phyloP scores from a whole-genome alignment of 2,113 vertebrate genomes.

The Bolborhynchus lineola region DNA sequence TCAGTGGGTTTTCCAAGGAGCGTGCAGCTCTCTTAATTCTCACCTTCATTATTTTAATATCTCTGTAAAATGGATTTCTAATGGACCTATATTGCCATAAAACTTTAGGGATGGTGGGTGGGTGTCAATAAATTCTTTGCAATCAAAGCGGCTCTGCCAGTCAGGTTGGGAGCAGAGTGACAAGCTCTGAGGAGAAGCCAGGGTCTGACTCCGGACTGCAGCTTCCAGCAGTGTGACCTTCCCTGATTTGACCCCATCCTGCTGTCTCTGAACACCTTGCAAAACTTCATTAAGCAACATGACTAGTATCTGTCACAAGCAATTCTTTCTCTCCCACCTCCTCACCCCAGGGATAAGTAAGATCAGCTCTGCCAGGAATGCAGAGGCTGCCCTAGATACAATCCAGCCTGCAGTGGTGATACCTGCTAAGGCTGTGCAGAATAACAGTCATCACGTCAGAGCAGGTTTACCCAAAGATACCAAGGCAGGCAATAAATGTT shows the following conservation, averaged over 20 bases:
- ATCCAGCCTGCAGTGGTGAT: background rate
- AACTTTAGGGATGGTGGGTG: conserved; percentile 30
- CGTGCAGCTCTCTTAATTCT: conserved; percentile 29
- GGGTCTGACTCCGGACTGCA: background rate
- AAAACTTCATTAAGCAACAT: conserved; percentile 51
- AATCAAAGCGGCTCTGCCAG: background rate
- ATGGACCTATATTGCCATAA: conserved; percentile 53
- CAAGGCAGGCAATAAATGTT: background rate
- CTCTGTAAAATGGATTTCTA: conserved; percentile 53
- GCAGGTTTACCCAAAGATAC: background rate
- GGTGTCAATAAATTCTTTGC: conserved; percentile 53
- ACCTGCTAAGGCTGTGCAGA: background rate
- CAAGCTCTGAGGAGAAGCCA: background rate
- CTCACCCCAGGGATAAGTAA: conserved; percentile 36
- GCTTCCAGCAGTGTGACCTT: background rate
- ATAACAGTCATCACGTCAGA: background rate
- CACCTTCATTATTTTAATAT: conserved; percentile 68
- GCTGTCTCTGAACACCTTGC: conserved; percentile 42
- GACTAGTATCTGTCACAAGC: conserved; percentile 43
- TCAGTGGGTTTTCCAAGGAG: conserved; percentile 26
- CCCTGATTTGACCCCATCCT: conserved; percentile 26
- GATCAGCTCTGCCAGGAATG: conserved; percentile 29
- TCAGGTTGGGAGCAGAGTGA: background rate
- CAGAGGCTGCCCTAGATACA: conserved; percentile 1
- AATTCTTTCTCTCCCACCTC: conserved; percentile 37